phyloP scores from a whole-genome alignment of 2,888 invertebrate genomes.

The Cosmia trapezina region DNA sequence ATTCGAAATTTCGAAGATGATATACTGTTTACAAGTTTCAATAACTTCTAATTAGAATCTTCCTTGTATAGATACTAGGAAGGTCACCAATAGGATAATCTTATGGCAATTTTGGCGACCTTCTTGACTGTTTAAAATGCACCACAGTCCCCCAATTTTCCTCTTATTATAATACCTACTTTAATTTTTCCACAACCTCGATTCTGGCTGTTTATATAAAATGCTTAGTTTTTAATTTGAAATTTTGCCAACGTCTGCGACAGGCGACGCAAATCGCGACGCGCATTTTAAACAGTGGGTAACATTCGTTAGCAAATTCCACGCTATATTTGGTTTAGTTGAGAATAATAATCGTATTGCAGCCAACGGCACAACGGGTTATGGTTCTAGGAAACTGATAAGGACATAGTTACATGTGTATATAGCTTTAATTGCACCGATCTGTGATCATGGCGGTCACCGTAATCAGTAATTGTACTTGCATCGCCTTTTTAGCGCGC shows the following conservation, averaged over 20 bases:
- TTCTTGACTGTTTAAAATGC: constrained; percentile 19
- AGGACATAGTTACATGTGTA: constrained; percentile 46
- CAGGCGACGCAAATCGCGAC: constrained; percentile 57
- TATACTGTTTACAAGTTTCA: background rate
- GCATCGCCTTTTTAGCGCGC: constrained; percentile 27
- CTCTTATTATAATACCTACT: constrained; percentile 13
- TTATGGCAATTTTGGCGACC: constrained; percentile 1
- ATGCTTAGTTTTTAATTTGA: constrained; percentile 67
- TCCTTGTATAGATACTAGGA: background rate
- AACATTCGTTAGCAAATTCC: constrained; percentile 70
- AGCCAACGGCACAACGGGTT: constrained; percentile 49
- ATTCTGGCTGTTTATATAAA: constrained; percentile 46
- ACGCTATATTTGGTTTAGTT: constrained; percentile 60
- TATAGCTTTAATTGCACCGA: constrained; percentile 51
- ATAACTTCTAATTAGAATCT: background rate
- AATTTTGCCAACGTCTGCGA: constrained; percentile 69
- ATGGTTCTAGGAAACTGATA: constrained; percentile 67
- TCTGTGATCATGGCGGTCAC: constrained; percentile 52
- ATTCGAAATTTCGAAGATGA: background rate
- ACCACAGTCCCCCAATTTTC: constrained; percentile 21
- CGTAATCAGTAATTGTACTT: constrained; percentile 45
- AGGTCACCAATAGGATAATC: background rate
- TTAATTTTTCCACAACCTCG: constrained; percentile 28
- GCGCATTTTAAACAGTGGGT: constrained; percentile 65
- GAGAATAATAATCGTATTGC: constrained; percentile 54